Conservation (phyloP, 2,888 invertebrate genomes). For the Drosophila meridionalis region DNA sequence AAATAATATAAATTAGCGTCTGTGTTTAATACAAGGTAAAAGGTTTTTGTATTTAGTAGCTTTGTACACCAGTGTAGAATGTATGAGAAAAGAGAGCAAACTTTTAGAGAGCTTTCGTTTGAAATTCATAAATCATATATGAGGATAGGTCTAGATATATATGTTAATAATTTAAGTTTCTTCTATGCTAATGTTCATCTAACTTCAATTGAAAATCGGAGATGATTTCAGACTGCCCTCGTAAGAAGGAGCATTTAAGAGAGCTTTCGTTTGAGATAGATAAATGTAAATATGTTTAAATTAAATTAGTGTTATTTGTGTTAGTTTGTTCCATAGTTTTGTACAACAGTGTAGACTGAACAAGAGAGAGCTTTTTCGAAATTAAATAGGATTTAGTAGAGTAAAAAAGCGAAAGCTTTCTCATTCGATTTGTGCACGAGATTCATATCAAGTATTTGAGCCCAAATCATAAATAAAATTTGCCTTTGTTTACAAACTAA, state of each 20-base stretch:
- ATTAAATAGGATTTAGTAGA: not conserved
- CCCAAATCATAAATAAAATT: slow-evolving; percentile 43
- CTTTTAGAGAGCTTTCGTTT: slow-evolving; percentile 25
- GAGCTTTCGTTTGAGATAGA: not conserved
- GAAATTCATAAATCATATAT: not conserved
- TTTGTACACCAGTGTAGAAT: slow-evolving; percentile 38
- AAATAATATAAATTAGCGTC: slow-evolving; percentile 47
- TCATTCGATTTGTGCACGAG: slow-evolving; percentile 25
- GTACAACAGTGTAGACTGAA: slow-evolving; percentile 13
- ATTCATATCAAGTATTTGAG: slow-evolving; percentile 61
- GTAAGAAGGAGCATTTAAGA: not conserved
- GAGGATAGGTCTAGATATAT: not conserved
- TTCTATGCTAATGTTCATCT: not conserved
- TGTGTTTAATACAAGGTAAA: slow-evolving; percentile 30
- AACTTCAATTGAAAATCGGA: not conserved
- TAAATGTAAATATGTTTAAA: not conserved
- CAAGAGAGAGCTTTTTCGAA: slow-evolving; percentile 8
- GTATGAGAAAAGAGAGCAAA: slow-evolving; percentile 8
- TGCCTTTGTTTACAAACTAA: slow-evolving; percentile 29
- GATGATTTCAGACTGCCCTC: not conserved
- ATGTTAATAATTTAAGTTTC: not conserved
- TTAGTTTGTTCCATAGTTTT: slow-evolving; percentile 19
- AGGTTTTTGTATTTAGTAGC: slow-evolving; percentile 20
- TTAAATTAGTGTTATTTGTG: not conserved
- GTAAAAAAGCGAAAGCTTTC: slow-evolving; percentile 19